Percentiles rank a stretch among this genome's conserved stretches.
phyloP scores from a whole-genome alignment of 1,140 invertebrate species.

The Drosophila tristis region DNA sequence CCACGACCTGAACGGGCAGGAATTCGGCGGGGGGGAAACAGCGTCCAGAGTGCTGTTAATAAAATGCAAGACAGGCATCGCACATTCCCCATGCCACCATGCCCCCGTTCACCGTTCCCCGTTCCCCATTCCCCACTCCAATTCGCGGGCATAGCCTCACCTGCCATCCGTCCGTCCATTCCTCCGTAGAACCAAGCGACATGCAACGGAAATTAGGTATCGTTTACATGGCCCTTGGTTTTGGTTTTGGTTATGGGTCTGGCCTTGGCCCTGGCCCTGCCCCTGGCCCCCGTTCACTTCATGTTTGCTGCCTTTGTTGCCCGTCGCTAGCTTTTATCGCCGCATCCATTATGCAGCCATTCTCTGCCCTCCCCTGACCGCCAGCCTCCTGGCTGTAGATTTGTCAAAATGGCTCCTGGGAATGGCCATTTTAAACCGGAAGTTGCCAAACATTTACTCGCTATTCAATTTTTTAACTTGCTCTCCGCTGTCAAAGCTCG shows the following conservation, averaged over 20 bases:
- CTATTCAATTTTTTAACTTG: constrained; percentile 27
- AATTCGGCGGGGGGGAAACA: no score
- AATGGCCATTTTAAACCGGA: constrained; percentile 78
- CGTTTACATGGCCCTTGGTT: constrained; percentile 62
- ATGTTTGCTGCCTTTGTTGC: constrained; percentile 14
- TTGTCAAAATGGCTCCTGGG: constrained; percentile 72
- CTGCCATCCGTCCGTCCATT: background rate
- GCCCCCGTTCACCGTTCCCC: no score
- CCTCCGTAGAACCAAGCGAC: background rate
- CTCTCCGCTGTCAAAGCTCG: background rate
- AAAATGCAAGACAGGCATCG: constrained; percentile 64
- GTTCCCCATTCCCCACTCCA: no score
- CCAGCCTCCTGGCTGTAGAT: constrained; percentile 39
- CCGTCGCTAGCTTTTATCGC: constrained; percentile 42
- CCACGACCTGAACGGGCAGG: background rate
- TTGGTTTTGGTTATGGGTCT: background rate
- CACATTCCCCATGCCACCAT: no score
- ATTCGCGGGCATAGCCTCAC: background rate
- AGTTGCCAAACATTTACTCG: constrained; percentile 72
- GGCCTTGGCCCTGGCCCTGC: constrained; percentile 1
- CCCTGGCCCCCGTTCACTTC: background rate
- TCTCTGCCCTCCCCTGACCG: constrained; percentile 17
- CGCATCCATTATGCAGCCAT: constrained; percentile 66
- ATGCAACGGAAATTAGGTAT: constrained; percentile 78
- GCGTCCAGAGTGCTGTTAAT: constrained; percentile 45